A percentile compares a stretch with the other conserved stretches of the same genome.
phyloP scores from a whole-genome alignment of 2,888 invertebrate genomes.

The Digitonthophagus gazella region DNA sequence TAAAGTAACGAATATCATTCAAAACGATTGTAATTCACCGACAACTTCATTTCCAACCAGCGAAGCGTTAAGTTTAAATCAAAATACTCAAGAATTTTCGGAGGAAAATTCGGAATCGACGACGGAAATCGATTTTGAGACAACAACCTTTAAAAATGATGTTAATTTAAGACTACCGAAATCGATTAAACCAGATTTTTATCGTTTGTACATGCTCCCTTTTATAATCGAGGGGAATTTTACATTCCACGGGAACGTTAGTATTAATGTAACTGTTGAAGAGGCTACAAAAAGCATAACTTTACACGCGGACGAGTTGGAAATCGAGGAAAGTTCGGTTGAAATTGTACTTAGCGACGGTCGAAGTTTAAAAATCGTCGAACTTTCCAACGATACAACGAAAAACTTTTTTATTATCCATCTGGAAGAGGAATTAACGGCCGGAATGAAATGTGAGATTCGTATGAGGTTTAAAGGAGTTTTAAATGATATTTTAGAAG shows the following conservation, averaged over 20 bases:
- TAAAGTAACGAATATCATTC: constrained; percentile 5
- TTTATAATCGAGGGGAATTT: constrained; percentile 74
- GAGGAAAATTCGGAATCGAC: background rate
- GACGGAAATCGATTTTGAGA: constrained; percentile 17
- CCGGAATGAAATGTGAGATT: constrained; percentile 64
- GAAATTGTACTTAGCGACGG: constrained; percentile 18
- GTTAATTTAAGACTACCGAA: constrained; percentile 68
- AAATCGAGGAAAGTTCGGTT: constrained; percentile 50
- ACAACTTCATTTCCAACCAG: constrained; percentile 7
- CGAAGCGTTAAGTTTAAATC: constrained; percentile 1
- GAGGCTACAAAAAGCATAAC: constrained; percentile 66
- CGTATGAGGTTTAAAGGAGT: constrained; percentile 69
- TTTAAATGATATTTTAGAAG: constrained; percentile 72
- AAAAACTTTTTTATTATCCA: constrained; percentile 70
- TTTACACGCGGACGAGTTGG: constrained; percentile 71
- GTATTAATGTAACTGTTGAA: constrained; percentile 61
- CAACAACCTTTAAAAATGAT: constrained; percentile 18
- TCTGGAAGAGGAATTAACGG: constrained; percentile 58
- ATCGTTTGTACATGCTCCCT: constrained; percentile 69
- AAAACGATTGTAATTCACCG: constrained; percentile 20
- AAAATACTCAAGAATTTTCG: background rate
- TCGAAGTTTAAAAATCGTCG: constrained; percentile 27
- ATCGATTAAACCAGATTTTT: constrained; percentile 66
- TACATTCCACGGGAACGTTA: constrained; percentile 72
- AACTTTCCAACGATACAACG: constrained; percentile 55